Evolutionary conservation across 2,888 invertebrate genomes (phyloP).

Genomic region (Rhingia rostrata): DNA sequence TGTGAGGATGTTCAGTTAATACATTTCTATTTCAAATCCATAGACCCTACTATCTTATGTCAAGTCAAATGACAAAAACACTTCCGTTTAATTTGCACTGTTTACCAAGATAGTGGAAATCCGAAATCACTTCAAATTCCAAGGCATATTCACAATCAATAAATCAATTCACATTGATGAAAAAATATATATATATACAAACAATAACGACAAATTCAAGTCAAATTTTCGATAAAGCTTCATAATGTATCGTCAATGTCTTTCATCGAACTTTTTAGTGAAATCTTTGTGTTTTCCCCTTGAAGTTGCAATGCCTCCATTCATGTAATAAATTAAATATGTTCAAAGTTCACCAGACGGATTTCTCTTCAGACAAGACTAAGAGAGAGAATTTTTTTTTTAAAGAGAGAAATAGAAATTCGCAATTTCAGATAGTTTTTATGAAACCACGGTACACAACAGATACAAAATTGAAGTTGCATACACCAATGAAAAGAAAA

Average conservation of each 20-base stretch:
- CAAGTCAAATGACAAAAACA: not conserved
- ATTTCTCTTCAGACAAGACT: not conserved
- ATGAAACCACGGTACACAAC: not conserved
- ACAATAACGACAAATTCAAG: not conserved
- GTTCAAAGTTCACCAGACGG: constrained; percentile 13
- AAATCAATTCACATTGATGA: not conserved
- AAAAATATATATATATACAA: constrained; percentile 1
- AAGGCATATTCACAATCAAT: constrained; percentile 21
- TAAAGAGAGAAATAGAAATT: constrained; percentile 15
- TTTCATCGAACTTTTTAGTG: constrained; percentile 2
- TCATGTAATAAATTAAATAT: not conserved
- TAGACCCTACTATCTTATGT: not conserved
- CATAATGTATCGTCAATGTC: not conserved
- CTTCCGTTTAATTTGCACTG: constrained; percentile 24
- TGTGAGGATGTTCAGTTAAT: not conserved
- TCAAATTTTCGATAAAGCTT: not conserved
- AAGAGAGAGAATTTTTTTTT: constrained; percentile 5
- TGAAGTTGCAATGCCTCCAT: not conserved
- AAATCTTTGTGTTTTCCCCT: constrained; percentile 18
- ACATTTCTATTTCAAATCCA: not conserved
- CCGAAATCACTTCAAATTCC: not conserved
- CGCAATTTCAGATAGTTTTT: not conserved
- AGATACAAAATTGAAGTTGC: constrained; percentile 3
- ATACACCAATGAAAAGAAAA: constrained; percentile 29
- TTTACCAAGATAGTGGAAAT: not conserved